phyloP scores from a whole-genome alignment of 2,113 vertebrate species.

The Urocitellus parryii region DNA sequence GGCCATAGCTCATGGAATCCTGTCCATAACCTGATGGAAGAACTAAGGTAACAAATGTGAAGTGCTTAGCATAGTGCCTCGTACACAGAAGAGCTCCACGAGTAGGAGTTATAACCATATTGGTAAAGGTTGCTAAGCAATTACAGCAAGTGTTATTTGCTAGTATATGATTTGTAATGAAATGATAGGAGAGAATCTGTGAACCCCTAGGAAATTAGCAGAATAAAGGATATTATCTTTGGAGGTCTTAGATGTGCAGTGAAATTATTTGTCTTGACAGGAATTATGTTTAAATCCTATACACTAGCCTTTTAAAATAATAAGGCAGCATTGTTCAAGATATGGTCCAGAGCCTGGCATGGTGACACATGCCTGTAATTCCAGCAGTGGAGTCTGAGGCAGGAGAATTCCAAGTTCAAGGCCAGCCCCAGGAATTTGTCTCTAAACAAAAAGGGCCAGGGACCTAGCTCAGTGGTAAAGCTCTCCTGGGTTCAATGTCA shows the following conservation, averaged over 20 bases:
- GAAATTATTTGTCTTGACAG: background rate
- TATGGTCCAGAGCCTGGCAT: background rate
- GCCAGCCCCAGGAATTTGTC: no score
- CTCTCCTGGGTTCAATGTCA: no score
- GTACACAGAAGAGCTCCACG: background rate
- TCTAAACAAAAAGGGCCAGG: no score
- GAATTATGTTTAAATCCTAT: background rate
- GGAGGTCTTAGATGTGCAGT: background rate
- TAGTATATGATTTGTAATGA: background rate
- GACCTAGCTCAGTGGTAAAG: no score
- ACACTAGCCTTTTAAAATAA: background rate
- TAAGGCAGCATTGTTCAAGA: background rate
- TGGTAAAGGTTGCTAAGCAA: background rate
- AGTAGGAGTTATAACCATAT: background rate
- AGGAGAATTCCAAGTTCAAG: no score
- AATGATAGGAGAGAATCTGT: background rate
- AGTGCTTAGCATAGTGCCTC: background rate
- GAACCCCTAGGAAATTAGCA: background rate
- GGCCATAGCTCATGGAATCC: background rate
- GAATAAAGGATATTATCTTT: conserved; percentile 52
- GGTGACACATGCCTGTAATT: no score
- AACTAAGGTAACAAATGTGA: background rate
- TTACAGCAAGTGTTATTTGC: background rate
- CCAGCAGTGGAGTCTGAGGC: no score
- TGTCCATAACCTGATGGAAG: background rate